Evolutionary conservation across 2,113 vertebrate genomes (phyloP).

Genomic region (Hypanus sabinus): DNA sequence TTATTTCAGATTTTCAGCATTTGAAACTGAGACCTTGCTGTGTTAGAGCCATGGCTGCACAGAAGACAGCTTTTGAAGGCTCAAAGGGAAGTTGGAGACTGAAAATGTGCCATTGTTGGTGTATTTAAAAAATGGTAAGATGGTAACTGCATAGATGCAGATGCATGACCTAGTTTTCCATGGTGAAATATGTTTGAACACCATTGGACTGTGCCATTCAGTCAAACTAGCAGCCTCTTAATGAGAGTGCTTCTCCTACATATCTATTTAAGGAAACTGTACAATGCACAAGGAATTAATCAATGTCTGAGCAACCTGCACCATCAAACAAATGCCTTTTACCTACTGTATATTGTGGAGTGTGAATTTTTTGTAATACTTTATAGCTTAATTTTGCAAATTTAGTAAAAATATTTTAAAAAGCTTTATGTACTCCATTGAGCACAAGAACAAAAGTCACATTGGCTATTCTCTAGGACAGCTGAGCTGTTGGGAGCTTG

Average conservation of each 20-base stretch:
- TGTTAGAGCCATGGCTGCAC: not conserved
- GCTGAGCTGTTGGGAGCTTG: not conserved
- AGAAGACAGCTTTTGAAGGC: not conserved
- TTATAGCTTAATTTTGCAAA: not conserved
- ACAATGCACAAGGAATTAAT: not conserved
- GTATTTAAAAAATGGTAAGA: not conserved
- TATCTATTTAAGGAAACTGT: not conserved
- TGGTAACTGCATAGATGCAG: not conserved
- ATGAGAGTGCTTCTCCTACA: not conserved
- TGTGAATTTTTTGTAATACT: not conserved
- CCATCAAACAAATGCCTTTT: not conserved
- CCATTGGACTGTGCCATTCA: not conserved
- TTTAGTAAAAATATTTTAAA: not conserved
- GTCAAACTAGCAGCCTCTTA: constrained; percentile 2
- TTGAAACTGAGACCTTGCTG: not conserved
- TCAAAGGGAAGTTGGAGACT: not conserved
- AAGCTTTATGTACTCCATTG: not conserved
- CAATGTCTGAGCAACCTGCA: not conserved
- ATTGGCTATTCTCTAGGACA: not conserved
- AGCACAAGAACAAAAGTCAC: not conserved
- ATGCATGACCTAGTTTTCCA: not conserved
- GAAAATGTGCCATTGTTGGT: not conserved
- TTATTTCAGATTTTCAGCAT: too few species aligned
- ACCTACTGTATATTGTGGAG: not conserved
- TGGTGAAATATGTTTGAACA: not conserved